These are phyloP conservation scores for Drosophila sordidula DNA, from an alignment of 2,888 invertebrate genomes.

Conservation along the genomic window DNA sequence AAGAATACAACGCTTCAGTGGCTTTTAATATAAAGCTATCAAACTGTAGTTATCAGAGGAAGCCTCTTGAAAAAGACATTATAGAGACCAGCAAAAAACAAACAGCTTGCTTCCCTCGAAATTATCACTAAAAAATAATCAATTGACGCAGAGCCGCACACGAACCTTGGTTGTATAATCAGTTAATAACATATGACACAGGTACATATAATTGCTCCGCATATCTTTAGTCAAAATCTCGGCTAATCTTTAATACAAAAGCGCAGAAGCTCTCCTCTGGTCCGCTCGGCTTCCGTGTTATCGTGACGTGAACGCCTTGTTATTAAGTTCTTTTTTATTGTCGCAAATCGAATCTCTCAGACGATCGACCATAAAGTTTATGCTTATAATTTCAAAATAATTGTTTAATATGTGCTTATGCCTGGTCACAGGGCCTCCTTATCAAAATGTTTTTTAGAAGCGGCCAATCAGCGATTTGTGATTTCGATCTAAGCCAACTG, in stretches of 20 bases:
- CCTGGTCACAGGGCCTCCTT: conserved; percentile 25
- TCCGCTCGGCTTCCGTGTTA: conserved; percentile 3
- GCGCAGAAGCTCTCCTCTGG: conserved; percentile 17
- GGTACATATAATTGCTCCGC: conserved; percentile 29
- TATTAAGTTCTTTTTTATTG: conserved; percentile 32
- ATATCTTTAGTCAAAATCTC: conserved; percentile 49
- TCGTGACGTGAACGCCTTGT: conserved; percentile 7
- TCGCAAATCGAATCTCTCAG: conserved; percentile 47
- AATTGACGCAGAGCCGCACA: conserved; percentile 44
- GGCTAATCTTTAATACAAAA: conserved; percentile 44
- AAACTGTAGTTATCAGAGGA: conserved; percentile 26
- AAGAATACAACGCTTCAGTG: conserved; percentile 14
- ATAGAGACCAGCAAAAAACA: conserved; percentile 2
- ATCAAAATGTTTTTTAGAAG: conserved; percentile 24
- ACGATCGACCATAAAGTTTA: conserved; percentile 28
- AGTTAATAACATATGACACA: conserved; percentile 19
- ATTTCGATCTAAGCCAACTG: conserved; percentile 31
- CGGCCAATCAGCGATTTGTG: conserved; percentile 45
- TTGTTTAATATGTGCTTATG: conserved; percentile 63
- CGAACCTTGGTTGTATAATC: conserved; percentile 29
- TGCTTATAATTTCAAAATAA: conserved; percentile 57
- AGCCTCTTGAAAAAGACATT: conserved; percentile 18
- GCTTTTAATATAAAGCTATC: conserved; percentile 33
- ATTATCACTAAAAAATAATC: conserved; percentile 40
- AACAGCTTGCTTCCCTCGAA: conserved; percentile 1